phyloP scores from a whole-genome alignment of 2,113 vertebrate genomes.

The Silurus asotus region DNA sequence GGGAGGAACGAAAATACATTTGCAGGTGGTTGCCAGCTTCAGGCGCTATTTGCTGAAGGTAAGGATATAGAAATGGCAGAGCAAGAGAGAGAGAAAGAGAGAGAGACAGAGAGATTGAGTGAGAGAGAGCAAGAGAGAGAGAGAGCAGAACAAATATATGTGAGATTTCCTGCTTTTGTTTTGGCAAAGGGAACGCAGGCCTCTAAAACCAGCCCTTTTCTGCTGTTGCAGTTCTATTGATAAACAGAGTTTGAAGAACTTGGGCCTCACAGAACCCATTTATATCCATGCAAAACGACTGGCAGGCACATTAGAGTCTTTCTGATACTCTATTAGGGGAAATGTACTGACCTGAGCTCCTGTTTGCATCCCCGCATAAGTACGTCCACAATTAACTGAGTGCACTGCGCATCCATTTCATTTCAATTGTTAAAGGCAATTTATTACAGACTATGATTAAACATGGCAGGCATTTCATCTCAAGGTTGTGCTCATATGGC shows the following conservation, averaged over 20 bases:
- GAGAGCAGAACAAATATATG: conserved; percentile 66
- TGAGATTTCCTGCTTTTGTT: conserved; percentile 74
- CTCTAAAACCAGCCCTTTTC: conserved; percentile 60
- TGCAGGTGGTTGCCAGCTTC: conserved; percentile 75
- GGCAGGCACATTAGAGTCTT: conserved; percentile 55
- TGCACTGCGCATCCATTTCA: conserved; percentile 36
- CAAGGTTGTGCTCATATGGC: conserved; percentile 68
- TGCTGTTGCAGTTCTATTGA: conserved; percentile 68
- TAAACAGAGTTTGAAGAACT: conserved; percentile 61
- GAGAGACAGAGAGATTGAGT: conserved; percentile 53
- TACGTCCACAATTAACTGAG: conserved; percentile 44
- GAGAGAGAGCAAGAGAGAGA: conserved; percentile 12
- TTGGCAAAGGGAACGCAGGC: conserved; percentile 71
- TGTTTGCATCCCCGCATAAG: conserved; percentile 46
- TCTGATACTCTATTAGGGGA: conserved; percentile 63
- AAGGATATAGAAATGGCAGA: conserved; percentile 39
- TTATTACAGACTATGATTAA: conserved; percentile 65
- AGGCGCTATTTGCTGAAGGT: conserved; percentile 73
- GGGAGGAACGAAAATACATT: conserved; percentile 70
- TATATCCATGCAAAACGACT: conserved; percentile 60
- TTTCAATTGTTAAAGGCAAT: conserved; percentile 64
- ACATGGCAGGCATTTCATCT: conserved; percentile 59
- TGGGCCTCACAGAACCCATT: conserved; percentile 50
- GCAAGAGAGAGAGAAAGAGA: conserved; percentile 59
- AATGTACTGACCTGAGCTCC: conserved; percentile 63